Evolutionary conservation across 1,140 invertebrate genomes (phyloP).

Genomic region (Pogonomyrmex barbatus): DNA sequence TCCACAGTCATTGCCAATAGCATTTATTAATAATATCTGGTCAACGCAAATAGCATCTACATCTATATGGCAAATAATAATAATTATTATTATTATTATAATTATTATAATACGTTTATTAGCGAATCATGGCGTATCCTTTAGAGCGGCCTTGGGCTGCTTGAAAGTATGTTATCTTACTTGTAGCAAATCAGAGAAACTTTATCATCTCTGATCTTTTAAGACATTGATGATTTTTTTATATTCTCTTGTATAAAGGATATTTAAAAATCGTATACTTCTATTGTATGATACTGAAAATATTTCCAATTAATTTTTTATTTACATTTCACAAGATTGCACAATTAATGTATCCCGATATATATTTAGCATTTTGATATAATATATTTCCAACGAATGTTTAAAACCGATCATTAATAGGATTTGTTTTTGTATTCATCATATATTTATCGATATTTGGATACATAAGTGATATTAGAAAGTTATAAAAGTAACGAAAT

Average conservation of each 20-base stretch:
- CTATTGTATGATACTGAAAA: conserved; percentile 42
- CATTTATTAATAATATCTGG: conserved; percentile 49
- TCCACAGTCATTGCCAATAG: conserved; percentile 56
- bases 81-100: conserved; percentile 46
- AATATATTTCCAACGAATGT: conserved; percentile 47
- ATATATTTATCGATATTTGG: conserved; percentile 64
- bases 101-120: conserved; percentile 55
- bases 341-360: conserved; percentile 53
- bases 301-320: conserved; percentile 40
- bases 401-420: conserved; percentile 35
- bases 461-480: conserved; percentile 73
- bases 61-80: conserved; percentile 46
- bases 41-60: conserved; percentile 53
- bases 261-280: conserved; percentile 37
- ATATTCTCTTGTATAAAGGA: conserved; percentile 47
- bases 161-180: conserved; percentile 38
- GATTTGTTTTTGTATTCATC: conserved; percentile 58
- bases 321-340: conserved; percentile 47
- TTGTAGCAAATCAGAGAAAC: conserved; percentile 41
- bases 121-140: conserved; percentile 43
- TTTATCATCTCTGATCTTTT: conserved; percentile 46
- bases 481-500: conserved; percentile 57
- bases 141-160: conserved; percentile 44
- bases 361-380: conserved; percentile 57
- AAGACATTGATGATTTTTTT: conserved; percentile 48